phyloP scores from a whole-genome alignment of 2,797 vertebrate species.

The Florisuga fusca region DNA sequence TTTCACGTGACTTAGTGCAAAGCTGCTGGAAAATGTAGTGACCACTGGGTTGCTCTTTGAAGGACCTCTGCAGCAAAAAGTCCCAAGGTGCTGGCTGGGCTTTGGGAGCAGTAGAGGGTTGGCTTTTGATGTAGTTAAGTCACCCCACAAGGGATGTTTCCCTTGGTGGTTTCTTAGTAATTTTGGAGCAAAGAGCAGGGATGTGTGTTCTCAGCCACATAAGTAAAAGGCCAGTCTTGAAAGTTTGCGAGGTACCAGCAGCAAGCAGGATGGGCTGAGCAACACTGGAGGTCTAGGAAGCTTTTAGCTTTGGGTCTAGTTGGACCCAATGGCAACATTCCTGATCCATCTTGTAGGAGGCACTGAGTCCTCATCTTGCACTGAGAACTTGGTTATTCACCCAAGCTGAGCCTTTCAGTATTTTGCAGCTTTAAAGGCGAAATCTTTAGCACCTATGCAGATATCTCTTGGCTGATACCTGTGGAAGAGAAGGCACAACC shows the following conservation, averaged over 20 bases:
- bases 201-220: fast-evolving
- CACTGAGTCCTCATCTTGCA: not conserved
- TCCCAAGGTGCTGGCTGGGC: fast-evolving
- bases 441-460: not conserved
- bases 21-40: not conserved
- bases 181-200: not conserved
- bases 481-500: not conserved
- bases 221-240: not conserved
- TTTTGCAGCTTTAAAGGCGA: not conserved
- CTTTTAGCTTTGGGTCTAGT: not conserved
- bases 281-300: not conserved
- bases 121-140: not conserved
- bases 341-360: not conserved
- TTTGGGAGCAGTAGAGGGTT: not conserved
- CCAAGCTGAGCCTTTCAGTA: not conserved
- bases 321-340: fast-evolving
- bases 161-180: not conserved
- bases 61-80: not conserved
- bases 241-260: not conserved
- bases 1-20: not conserved
- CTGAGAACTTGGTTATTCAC: not conserved
- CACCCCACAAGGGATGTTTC: not conserved
- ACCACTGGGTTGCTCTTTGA: not conserved
- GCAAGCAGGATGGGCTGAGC: not conserved
- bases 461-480: not conserved